Evolutionary conservation across 2,113 vertebrate species (phyloP).

Genomic region (Zosterops hypoxanthus): DNA sequence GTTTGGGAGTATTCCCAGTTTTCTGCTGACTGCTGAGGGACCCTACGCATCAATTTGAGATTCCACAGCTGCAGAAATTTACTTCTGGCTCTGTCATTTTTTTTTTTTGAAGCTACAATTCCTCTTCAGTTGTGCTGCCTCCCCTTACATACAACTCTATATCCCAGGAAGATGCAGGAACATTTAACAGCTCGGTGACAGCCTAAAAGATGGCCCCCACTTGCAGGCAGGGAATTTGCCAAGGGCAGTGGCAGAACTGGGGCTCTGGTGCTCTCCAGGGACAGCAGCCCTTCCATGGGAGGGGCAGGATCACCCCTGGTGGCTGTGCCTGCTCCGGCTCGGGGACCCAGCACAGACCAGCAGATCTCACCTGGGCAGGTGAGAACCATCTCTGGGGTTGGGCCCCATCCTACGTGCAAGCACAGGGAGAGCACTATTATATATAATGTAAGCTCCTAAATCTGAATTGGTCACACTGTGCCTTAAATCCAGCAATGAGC

Average conservation of each 20-base stretch:
- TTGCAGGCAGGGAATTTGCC: neutral
- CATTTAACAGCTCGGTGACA: neutral
- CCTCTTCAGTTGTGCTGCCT: neutral
- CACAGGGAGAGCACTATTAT: neutral
- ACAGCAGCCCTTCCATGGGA: neutral
- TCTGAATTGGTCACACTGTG: neutral
- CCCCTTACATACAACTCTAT: neutral
- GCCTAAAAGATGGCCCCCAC: neutral
- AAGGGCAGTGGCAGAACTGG: neutral
- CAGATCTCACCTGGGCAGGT: neutral
- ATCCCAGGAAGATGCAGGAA: neutral
- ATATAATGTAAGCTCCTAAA: neutral
- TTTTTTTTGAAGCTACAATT: neutral
- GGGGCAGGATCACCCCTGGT: fast-evolving
- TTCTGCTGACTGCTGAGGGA: neutral
- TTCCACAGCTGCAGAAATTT: neutral
- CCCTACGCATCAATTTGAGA: neutral
- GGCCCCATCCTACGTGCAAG: fast-evolving
- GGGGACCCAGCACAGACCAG: fast-evolving
- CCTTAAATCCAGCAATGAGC: neutral
- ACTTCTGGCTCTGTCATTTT: neutral
- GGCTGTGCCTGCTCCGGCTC: too few species aligned
- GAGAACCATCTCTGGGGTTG: fast-evolving
- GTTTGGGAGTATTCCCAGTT: neutral
- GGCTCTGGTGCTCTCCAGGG: fast-evolving